Base-by-base conservation (phyloP, 2,888 invertebrate species). In the Phyllotreta cruciferae region DNA sequence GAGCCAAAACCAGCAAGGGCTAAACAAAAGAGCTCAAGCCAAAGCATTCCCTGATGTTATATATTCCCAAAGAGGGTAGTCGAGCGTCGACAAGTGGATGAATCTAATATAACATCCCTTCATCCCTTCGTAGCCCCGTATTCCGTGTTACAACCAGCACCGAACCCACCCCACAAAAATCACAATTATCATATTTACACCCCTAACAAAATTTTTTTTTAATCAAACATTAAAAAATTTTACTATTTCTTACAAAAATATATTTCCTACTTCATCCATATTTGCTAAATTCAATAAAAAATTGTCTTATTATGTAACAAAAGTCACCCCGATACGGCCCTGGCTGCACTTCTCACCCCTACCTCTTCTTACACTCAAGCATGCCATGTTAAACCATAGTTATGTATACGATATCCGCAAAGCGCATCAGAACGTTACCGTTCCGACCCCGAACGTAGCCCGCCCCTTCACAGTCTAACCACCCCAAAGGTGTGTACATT, bases 401-500 rank as follows among this genome's bases (percentile, higher is more conserved):
- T 80, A 79, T 80, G 79, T 78, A 78, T 78, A 76, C 76, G 73
- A 70, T 74, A 74, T 70, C 77, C 75, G 70, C 74, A 76, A 76
- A 68, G 64, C 66, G 66, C 56, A 67, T 74, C 64, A 77, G 79
- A 78, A 69, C 70, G 77, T 77, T 74, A 71, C 55, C 24, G 39
- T 45, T 34, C 10, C 10, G 2, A 24, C 24, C 24, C 24, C 24
- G 24, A 24, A 3, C 24, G 24, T 4, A 1, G 24, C 24, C 24
- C 24, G 24, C 24, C 24, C 24, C 24, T 4, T 84, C 75, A 75
- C 78, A 78, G 69, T 79, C 78, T 77, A 70, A 73, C 63, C 66
- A 67, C 66, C 68, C 71, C 75, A 81, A 79, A 81, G 86, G 85
- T 87, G 87, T 87, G 85, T 87, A 87, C 86, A 86, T 86, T 87